These are phyloP conservation scores for Nanger granti DNA, from an alignment of 2,113 vertebrate genomes.

Conservation along the genomic window DNA sequence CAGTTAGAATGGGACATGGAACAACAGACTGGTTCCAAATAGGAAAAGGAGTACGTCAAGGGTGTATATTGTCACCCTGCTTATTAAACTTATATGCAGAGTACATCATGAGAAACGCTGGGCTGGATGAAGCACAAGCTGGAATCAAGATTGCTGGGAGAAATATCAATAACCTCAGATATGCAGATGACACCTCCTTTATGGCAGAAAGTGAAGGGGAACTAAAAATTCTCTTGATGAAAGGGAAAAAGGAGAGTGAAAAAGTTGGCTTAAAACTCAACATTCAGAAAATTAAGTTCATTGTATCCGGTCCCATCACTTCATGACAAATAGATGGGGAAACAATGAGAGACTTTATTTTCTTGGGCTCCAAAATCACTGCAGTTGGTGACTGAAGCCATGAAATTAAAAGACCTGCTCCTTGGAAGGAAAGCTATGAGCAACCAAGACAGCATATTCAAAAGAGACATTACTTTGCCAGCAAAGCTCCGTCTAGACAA, in stretches of 20 bases:
- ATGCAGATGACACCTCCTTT: background rate
- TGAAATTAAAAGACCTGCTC: background rate
- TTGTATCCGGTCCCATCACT: fast-evolving
- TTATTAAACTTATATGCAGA: background rate
- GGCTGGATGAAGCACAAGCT: background rate
- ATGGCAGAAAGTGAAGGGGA: background rate
- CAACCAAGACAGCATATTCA: background rate
- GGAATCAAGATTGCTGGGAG: background rate
- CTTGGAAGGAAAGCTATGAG: background rate
- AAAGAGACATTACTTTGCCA: background rate
- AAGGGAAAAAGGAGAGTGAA: background rate
- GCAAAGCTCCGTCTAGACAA: background rate
- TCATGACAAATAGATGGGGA: background rate
- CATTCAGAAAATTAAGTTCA: background rate
- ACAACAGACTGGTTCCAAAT: background rate
- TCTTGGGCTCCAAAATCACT: background rate
- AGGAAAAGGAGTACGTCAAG: background rate
- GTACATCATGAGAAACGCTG: background rate
- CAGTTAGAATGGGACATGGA: background rate
- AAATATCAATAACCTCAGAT: background rate
- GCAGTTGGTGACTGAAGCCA: background rate
- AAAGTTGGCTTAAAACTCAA: background rate
- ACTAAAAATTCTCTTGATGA: background rate
- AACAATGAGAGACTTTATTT: background rate
- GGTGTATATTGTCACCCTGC: background rate